Conservation (phyloP, 2,888 invertebrate species). For the Acleris holmiana region DNA sequence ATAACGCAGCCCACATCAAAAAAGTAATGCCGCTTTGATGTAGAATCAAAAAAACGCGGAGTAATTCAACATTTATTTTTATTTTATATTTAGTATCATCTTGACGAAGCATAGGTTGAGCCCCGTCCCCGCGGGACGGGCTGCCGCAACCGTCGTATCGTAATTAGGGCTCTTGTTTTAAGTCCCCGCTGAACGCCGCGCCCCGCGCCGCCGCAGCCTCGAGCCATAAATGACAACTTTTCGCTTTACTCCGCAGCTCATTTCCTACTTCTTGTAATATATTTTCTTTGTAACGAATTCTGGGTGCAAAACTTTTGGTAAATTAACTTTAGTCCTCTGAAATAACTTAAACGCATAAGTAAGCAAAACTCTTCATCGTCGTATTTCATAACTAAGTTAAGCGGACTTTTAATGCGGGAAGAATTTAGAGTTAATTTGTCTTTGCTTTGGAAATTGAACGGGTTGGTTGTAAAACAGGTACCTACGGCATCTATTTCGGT, state of each 20-base stretch:
- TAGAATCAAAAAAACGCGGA: constrained; percentile 1
- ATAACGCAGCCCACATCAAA: constrained; percentile 9
- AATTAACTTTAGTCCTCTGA: constrained; percentile 24
- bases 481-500: neutral
- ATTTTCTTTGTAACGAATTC: constrained; percentile 16
- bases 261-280: constrained; percentile 19
- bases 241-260: constrained; percentile 20
- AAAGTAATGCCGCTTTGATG: constrained; percentile 11
- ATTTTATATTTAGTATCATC: constrained; percentile 10
- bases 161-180: constrained; percentile 27
- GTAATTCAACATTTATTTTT: constrained; percentile 2
- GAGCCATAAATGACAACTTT: constrained; percentile 24
- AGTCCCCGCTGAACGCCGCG: constrained; percentile 3
- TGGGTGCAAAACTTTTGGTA: constrained; percentile 16
- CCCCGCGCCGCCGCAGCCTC: neutral
- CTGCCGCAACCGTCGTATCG: constrained; percentile 10
- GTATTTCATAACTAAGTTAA: constrained; percentile 20
- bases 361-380: constrained; percentile 25
- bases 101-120: neutral
- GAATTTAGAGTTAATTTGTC: constrained; percentile 16
- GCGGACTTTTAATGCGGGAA: constrained; percentile 12
- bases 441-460: constrained; percentile 11
- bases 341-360: constrained; percentile 32
- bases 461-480: neutral
- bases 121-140: neutral